Evolutionary conservation across 2,888 invertebrate species (phyloP), one percentile per base, ranked within the genome.

Genomic region (Mantis religiosa): DNA sequence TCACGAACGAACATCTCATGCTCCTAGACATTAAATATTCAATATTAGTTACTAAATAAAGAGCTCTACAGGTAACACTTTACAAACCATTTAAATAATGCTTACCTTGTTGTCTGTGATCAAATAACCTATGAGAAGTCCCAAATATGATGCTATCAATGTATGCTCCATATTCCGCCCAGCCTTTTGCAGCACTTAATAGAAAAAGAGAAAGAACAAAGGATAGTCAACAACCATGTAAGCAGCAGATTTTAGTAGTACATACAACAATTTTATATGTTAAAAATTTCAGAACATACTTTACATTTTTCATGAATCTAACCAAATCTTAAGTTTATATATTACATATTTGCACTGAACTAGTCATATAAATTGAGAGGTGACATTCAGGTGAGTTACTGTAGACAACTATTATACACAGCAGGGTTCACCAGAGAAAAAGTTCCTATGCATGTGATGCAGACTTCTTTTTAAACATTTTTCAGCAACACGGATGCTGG

Each of bases 121-220:
- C 91, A 98, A 94, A 93, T 98, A 98, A 7, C 98, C 99, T 91
- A 99, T 94, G 90, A 99, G 94, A 91, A 99, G 96, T 88, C 97
- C 97, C 89, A 98, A 96, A 93, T 99, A 99, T 85, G 99, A 98
- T 91, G 98, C 98, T 92, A 99, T 96, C 93, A 99, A 96, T 90
- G 98, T 98, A 94, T 98, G 99, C 94, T 99, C 99, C 99, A 99
- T 99, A 93, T 99, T 99, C 90, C 98, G 97, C 84, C 99, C 99
- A 89, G 99, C 99, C 93, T 98, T 98, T 93, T 98, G 98, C 90
- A 99, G 94, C 93, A 98, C 98, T 98, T 93, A 82, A 94, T 94
- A 71, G 87, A 47, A 90, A 90, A 85, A 89, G 88, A 84, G 88
- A 86, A 87, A 89, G n/a, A 89, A 84, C 30, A 84, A 28, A 47